Evolutionary conservation across 2,113 vertebrate species (phyloP).

Genomic region (Limanda limanda): DNA sequence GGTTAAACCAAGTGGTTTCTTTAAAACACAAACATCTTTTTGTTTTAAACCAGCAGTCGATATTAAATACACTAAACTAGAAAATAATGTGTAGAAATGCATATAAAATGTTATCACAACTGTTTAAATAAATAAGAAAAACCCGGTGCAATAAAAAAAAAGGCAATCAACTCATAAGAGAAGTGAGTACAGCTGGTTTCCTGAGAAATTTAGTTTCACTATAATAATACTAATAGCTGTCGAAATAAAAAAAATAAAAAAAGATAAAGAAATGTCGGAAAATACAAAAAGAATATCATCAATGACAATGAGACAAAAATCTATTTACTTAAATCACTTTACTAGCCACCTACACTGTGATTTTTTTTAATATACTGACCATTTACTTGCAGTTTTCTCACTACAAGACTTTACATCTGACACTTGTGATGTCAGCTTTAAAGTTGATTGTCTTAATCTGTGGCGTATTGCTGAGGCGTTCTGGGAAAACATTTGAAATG

Average conservation of each 20-base stretch:
- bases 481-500: constrained; percentile 9
- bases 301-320: constrained; percentile 25
- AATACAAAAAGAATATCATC: constrained; percentile 20
- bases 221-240: constrained; percentile 52
- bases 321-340: constrained; percentile 16
- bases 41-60: constrained; percentile 52
- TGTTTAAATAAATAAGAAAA: constrained; percentile 61
- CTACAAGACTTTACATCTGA: constrained; percentile 16
- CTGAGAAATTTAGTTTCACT: constrained; percentile 68
- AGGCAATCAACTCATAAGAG: constrained; percentile 63
- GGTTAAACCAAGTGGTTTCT: constrained; percentile 41
- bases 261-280: constrained; percentile 1
- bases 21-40: constrained; percentile 44
- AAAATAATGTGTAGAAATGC: constrained; percentile 58
- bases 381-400: constrained; percentile 7
- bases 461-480: constrained; percentile 52
- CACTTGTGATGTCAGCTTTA: not conserved
- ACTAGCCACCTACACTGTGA: constrained; percentile 7
- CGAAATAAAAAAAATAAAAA: constrained; percentile 10
- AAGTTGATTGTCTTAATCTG: constrained; percentile 61
- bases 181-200: constrained; percentile 63
- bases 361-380: constrained; percentile 15
- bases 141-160: constrained; percentile 48
- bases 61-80: constrained; percentile 63
- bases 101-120: constrained; percentile 68